Conservation (phyloP, 2,113 vertebrate species). For the Megaleporinus macrocephalus region DNA sequence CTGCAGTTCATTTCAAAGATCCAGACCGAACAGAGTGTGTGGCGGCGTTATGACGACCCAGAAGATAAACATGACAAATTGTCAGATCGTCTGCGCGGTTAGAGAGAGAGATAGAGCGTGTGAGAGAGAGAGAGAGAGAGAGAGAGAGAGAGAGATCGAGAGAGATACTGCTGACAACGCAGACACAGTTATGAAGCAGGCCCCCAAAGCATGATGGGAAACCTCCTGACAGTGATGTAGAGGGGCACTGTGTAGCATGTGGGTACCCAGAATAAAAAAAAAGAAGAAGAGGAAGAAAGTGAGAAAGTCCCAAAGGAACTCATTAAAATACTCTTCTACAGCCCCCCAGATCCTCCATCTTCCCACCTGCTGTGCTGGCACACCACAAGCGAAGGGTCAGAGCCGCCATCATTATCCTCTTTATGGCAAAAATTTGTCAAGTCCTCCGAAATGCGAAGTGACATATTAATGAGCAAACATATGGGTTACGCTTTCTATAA, state of each 20-base stretch:
- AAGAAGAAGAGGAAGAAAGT: constrained; percentile 28
- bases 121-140: constrained; percentile 22
- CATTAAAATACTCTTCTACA: constrained; percentile 79
- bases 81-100: constrained; percentile 75
- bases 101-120: constrained; percentile 33
- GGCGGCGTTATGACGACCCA: constrained; percentile 64
- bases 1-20: constrained; percentile 69
- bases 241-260: constrained; percentile 41
- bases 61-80: constrained; percentile 84
- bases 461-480: constrained; percentile 15
- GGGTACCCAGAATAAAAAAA: constrained; percentile 53
- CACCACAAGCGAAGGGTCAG: constrained; percentile 40
- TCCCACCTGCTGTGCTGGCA: constrained; percentile 46
- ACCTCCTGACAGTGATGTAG: constrained; percentile 73
- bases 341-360: constrained; percentile 55
- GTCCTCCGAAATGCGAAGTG: not conserved
- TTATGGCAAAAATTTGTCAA: constrained; percentile 21
- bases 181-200: constrained; percentile 61
- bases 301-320: constrained; percentile 79
- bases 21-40: constrained; percentile 56
- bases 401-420: constrained; percentile 67
- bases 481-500: not conserved
- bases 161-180: constrained; percentile 53
- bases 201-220: constrained; percentile 64
- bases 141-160: not conserved